A percentile compares a stretch with the other conserved stretches of the same genome.
phyloP scores from a whole-genome alignment of 1,140 invertebrate species.

The Drosophila punjabiensis region DNA sequence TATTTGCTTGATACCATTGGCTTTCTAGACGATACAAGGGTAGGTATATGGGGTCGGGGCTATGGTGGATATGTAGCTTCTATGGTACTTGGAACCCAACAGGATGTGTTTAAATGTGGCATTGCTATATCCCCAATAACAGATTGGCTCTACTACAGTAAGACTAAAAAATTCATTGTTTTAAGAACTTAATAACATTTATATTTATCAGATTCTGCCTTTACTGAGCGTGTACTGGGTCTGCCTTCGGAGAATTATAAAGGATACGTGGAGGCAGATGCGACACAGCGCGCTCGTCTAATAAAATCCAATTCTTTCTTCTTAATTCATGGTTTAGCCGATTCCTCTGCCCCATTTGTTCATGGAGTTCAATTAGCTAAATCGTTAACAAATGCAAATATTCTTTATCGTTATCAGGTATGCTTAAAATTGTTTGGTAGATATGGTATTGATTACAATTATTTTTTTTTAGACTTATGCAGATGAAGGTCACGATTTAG shows the following conservation, averaged over 20 bases:
- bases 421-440: background rate
- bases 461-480: constrained; percentile 89
- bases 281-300: constrained; percentile 93
- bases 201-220: constrained; percentile 92
- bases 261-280: constrained; percentile 96
- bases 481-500: constrained; percentile 92
- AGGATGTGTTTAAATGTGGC: constrained; percentile 95
- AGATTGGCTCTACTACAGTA: constrained; percentile 98
- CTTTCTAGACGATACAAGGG: constrained; percentile 94
- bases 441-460: background rate
- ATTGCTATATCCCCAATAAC: constrained; percentile 97
- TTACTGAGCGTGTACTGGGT: constrained; percentile 96
- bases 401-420: constrained; percentile 96
- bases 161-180: constrained; percentile 72
- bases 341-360: constrained; percentile 96
- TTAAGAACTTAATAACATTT: background rate
- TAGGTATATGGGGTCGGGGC: constrained; percentile 98
- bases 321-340: constrained; percentile 94
- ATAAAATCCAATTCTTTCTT: constrained; percentile 94
- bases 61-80: constrained; percentile 97
- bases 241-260: constrained; percentile 95
- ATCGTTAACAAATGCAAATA: constrained; percentile 93
- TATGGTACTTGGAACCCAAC: constrained; percentile 94
- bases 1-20: constrained; percentile 92
- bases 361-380: constrained; percentile 95